These are phyloP conservation scores for Caenorhabditis uteleia DNA, from an alignment of 2,888 invertebrate species.

Conservation along the genomic window DNA sequence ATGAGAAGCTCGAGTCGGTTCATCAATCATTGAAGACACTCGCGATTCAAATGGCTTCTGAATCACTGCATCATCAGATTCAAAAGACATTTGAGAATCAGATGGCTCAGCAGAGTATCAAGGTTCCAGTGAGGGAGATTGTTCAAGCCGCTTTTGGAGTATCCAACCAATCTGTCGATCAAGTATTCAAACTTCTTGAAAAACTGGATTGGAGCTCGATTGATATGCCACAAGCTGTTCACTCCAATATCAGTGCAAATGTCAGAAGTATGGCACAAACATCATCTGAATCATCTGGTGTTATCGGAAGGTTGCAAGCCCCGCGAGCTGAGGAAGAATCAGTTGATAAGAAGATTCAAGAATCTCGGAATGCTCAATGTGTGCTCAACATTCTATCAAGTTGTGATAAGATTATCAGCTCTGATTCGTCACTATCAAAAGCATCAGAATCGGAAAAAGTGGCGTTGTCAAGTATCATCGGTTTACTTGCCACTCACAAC, in stretches of 20 bases:
- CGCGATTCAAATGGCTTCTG: slow-evolving; percentile 7
- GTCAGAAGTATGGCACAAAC: slow-evolving; percentile 11
- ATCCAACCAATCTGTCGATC: slow-evolving; percentile 8
- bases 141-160: slow-evolving; percentile 19
- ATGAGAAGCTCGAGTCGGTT: slow-evolving; percentile 17
- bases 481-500: too few species aligned
- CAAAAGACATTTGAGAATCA: slow-evolving; percentile 8
- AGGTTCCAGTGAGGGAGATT: slow-evolving; percentile 10
- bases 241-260: slow-evolving; percentile 3
- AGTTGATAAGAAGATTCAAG: slow-evolving; percentile 5
- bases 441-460: too few species aligned
- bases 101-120: slow-evolving; percentile 9
- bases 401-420: too few species aligned
- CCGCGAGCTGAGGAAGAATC: slow-evolving; percentile 10
- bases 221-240: slow-evolving; percentile 2
- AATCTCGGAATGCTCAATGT: too few species aligned
- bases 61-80: slow-evolving; percentile 17
- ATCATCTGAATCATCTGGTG: slow-evolving; percentile 13
- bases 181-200: slow-evolving; percentile 12
- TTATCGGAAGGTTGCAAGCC: slow-evolving; percentile 17
- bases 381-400: too few species aligned
- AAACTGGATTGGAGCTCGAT: slow-evolving; percentile 15
- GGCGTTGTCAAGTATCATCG: too few species aligned
- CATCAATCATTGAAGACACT: slow-evolving; percentile 14
- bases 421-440: too few species aligned